phyloP scores from a whole-genome alignment of 2,888 invertebrate genomes.

The Andrena marginata region DNA sequence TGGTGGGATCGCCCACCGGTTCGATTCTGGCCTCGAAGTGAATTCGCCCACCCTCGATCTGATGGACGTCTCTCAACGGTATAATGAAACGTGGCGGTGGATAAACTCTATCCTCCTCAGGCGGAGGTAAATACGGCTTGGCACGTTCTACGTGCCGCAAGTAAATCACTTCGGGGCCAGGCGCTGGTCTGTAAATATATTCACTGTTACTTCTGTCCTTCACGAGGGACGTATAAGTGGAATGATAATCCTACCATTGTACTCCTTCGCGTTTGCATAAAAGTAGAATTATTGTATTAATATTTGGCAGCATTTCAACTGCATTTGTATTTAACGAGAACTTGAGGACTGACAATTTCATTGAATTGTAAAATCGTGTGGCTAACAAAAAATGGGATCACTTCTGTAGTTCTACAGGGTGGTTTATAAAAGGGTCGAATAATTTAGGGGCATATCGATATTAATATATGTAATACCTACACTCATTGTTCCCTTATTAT shows the following conservation, averaged over 20 bases:
- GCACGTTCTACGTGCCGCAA: slow-evolving; percentile 96
- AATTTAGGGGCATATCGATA: too few species aligned
- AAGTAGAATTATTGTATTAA: neutral
- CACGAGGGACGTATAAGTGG: neutral
- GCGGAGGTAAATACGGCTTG: slow-evolving; percentile 91
- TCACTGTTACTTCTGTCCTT: neutral
- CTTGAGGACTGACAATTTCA: neutral
- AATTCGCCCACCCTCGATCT: slow-evolving; percentile 96
- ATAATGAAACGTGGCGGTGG: slow-evolving; percentile 97
- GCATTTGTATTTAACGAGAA: neutral
- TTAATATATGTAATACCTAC: too few species aligned
- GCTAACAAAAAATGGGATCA: too few species aligned
- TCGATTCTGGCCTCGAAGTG: slow-evolving; percentile 99
- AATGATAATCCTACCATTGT: slow-evolving; percentile 16
- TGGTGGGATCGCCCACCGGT: slow-evolving; percentile 98
- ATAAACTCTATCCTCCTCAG: slow-evolving; percentile 94
- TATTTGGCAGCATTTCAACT: neutral
- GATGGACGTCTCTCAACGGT: slow-evolving; percentile 92
- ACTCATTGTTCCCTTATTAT: too few species aligned
- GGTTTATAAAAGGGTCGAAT: too few species aligned
- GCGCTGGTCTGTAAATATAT: slow-evolving; percentile 89
- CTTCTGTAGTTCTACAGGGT: too few species aligned
- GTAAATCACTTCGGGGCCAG: slow-evolving; percentile 97
- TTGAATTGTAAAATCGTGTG: too few species aligned
- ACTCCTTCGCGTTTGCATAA: slow-evolving; percentile 25